phyloP scores from a whole-genome alignment of 1,140 invertebrate genomes.

The Diuraphis noxia region DNA sequence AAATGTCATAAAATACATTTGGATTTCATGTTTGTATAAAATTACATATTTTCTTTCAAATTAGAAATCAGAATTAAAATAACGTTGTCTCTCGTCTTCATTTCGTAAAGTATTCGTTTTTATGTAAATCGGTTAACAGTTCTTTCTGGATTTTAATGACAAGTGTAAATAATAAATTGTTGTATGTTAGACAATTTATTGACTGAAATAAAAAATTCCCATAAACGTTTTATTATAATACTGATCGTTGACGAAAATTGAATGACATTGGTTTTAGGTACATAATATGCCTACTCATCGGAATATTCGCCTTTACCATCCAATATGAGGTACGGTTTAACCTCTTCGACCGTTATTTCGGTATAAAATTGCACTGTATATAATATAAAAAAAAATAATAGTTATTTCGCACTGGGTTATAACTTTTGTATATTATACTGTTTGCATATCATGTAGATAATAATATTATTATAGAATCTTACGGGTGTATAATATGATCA shows the following conservation, averaged over 20 bases:
- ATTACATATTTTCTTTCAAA: neutral
- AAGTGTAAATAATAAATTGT: neutral
- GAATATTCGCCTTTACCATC: neutral
- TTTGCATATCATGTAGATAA: neutral
- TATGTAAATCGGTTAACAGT: neutral
- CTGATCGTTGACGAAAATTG: neutral
- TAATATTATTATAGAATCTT: neutral
- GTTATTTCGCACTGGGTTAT: neutral
- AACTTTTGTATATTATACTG: neutral
- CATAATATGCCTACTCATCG: neutral
- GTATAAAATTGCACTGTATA: neutral
- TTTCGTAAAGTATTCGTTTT: too few species aligned
- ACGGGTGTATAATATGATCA: slow-evolving; percentile 11
- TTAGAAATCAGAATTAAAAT: neutral
- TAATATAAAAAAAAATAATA: neutral
- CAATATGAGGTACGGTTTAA: neutral
- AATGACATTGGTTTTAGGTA: too few species aligned
- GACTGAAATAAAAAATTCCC: neutral
- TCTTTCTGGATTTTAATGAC: neutral
- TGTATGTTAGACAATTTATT: neutral
- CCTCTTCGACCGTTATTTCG: neutral
- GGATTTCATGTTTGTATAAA: neutral
- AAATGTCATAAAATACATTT: neutral
- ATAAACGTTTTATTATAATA: neutral
- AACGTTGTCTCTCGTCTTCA: neutral